Evolutionary conservation across 1,140 invertebrate species (phyloP), one percentile per base, ranked within the genome.

Genomic region (Drosophila ficusphila): DNA sequence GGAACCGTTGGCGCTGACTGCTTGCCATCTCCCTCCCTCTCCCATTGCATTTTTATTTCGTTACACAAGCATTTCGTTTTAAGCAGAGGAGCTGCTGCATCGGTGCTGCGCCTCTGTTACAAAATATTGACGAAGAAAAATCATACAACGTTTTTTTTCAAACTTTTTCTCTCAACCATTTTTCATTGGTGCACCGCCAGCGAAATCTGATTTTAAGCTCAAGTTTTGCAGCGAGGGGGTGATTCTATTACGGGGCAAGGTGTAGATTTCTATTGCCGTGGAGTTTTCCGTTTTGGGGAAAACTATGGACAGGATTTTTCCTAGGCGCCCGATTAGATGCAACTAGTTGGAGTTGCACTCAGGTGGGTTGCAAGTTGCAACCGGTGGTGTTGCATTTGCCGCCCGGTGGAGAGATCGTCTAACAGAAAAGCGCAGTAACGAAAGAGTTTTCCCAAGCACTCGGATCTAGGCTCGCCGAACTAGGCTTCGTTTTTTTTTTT

Each of bases 111-210:
- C 2, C 71, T 76, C 86, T 90, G 90, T 73, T 91, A 91, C 89
- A 90, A 91, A 91, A 91, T 91, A 90, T 91, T 91, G 89, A 82
- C 79, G 90, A 91, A 91, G 90, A 89, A 91, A 91, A 91, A 91
- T 90, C 90, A 90, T 90, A 76, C 86, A 78, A 85, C 77, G 79
- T 90, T 91, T 90, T 86, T 78, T 90, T 90, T 78, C 47, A 71
- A 85, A 90, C 71, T 71, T 82, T 90, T 86, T 64, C 72, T 90
- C 81, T 86, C 83, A 90, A 89, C 78, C 83, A 89, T 89, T 89
- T 88, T 88, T 88, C 82, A 88, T 88, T 51, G 77, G 64, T 85
- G 70, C 67, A 60, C 38, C 58, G 39, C 11, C 36, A 51, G 14
- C 34, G 19, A 64, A 48, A 67, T 47, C 14, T 27, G 44, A 41